Base-by-base conservation (phyloP, 1,140 invertebrate species). In the Drosophila seguyi region DNA sequence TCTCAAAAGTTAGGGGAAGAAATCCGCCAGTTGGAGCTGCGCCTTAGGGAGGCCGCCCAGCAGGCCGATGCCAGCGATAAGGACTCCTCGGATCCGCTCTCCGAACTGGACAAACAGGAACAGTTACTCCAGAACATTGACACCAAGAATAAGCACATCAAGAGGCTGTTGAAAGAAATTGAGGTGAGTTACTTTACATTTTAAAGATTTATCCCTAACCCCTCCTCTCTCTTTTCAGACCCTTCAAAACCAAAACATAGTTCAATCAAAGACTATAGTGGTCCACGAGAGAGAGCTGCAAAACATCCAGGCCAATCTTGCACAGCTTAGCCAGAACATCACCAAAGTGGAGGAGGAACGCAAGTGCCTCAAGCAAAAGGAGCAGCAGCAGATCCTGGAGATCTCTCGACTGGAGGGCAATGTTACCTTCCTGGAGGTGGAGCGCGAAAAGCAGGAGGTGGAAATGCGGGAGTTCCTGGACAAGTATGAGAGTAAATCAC, bases 101-200 rank as follows among this genome's bases (percentile, higher is more conserved):
- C 92, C 7, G 92, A 93, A 34, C 41, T 93, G 55, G 92, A 93
- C 50, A 90, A 90, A 20, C 92, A 93, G 53, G 87, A 93, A 34
- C 74, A 92, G n/a, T 62, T 93, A 3, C 71, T 93, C n/a, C 81
- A 81, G 2, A 93, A 92, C 36, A 93, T 93, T 4, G 90, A 91
- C 41, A 55, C 79, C 6, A 93, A 93, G 22, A 93, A 93, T 55
- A 93, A 92, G n/a, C 92, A 93, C 56, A 93, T 93, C 11, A 93
- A 93, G 47, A 74, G 92, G 7, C 56, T 93, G 13, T 59, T 93
- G 0, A 76, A 87, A 0, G 92, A 93, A 65, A 93, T 92, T 20
- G 92, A 92, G 67, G 92, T 92, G 41, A 56, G 39, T n/a, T 3
- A 4, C 4, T 4, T 25, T 8, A n/a, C 4, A 10, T 48, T 14